Base-by-base conservation (phyloP, 2,888 invertebrate genomes). In the Hemithea aestivaria region DNA sequence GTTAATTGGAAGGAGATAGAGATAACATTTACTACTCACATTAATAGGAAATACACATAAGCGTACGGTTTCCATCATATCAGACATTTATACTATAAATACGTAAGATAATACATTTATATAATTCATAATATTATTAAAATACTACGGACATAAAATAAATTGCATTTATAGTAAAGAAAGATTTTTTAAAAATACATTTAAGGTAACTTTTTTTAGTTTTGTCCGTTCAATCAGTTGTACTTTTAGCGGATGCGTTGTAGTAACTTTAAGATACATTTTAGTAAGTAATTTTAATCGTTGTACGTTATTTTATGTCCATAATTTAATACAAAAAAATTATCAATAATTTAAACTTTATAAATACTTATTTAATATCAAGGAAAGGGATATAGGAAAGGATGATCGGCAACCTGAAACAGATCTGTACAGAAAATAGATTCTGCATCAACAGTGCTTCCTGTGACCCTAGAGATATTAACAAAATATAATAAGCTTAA, bases 371-470 rank as follows among this genome's bases (percentile, higher is more conserved):
- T 24, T 33, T 39, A 40, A 23, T 20, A 10, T 40, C 26, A 29
- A 20, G 48, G 54, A 43, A 40, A 37, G 43, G 48, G 41, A 46
- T 39, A 51, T 10, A 30, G 64, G 71, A 62, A 25, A 57, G 72
- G 70, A 58, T 42, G 36, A 57, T 65, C 69, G 68, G 70, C 75
- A 64, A 78, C 76, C 82, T 82, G 82, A 58, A 75, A 79, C 43
- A 62, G 48, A 70, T 59, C 62, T 64, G 55, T 69, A 69, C 59
- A 68, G 50, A 45, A 44, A n/a, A n/a, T n/a, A n/a, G n/a, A n/a
- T n/a, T n/a, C 56, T 42, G 45, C 47, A 61, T 60, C 60, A 47
- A 56, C 39, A 51, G 51, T 57, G 44, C 45, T 35, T 36, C 40
- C 36, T 30, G 32, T 30, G 28, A 47, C 52, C 41, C 35, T 36